Base-by-base conservation (phyloP, 2,797 vertebrate species). In the Coilia nasus region DNA sequence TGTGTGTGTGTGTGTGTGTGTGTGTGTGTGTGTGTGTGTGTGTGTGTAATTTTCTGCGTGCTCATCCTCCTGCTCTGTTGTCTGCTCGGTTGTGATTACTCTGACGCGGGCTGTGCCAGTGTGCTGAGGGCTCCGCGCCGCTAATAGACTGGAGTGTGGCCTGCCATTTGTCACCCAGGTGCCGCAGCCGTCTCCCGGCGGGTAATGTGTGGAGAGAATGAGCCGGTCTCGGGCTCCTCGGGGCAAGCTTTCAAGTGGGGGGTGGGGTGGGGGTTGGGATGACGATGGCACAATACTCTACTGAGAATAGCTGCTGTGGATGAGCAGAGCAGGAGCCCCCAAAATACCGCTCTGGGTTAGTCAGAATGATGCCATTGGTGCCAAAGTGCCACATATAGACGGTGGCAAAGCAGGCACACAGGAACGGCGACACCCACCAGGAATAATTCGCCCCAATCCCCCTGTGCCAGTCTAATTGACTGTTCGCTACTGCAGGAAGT, bases 101-200 rank as follows among this genome's bases (percentile, higher is more conserved):
- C 35, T 41, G 59, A 83, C 28, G 21, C 31, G 41, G 47, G n/a
- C n/a, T 50, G 46, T 11, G 60, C 75, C 44, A 44, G 35, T 23
- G 35, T 41, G 35, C 35, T 41, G 35, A 41, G 35, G 81, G 80
- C 75, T 89, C 57, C 62, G 81, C 56, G 81, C 64, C 67, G 83
- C 57, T 87, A 89, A 86, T 81, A 84, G 84, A 75, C 56, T 87
- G 84, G 81, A 81, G 84, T 85, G 87, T 50, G 84, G 87, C 85
- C 35, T 81, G 82, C 82, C 50, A 85, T 85, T 85, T 87, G 82
- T 87, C 84, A 83, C 67, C 83, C 50, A 62, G 84, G 84, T 83
- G 87, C 82, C 4, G 50, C 17, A 87, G 71, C 75, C 11, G 46
- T 60, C 75, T 82, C 64, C 88, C 75, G 64, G 59, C 59, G 44